phyloP scores from a whole-genome alignment of 1,140 invertebrate species.

The Aleiodes sp. region DNA sequence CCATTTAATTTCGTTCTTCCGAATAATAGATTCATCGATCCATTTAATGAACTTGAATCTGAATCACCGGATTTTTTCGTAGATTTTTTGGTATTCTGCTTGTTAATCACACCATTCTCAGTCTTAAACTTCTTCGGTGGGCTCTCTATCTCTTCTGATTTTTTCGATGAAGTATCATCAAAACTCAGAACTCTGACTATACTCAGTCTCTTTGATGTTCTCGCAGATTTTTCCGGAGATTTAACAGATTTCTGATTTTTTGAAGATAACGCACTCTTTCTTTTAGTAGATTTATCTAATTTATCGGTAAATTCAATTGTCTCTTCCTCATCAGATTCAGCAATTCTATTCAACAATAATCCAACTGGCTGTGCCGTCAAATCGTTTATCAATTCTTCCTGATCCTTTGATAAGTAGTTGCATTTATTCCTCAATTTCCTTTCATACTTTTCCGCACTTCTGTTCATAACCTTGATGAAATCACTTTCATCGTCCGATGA shows the following conservation, averaged over 20 bases:
- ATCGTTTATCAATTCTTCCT: not conserved
- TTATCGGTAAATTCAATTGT: not conserved
- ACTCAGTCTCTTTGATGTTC: not conserved
- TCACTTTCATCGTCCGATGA: constrained; percentile 32
- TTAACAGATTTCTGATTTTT: not conserved
- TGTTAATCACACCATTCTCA: not conserved
- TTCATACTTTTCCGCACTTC: not conserved
- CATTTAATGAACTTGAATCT: not conserved
- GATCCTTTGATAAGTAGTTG: not conserved
- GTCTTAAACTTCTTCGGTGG: not conserved
- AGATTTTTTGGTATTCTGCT: not conserved
- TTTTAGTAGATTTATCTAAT: too few species aligned
- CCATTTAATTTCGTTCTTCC: not conserved
- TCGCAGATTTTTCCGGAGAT: not conserved
- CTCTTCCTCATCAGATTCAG: not conserved
- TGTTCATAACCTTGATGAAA: not conserved
- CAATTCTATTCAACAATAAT: too few species aligned
- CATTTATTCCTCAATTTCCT: not conserved
- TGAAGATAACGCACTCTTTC: not conserved
- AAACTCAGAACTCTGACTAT: not conserved
- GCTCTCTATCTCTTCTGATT: not conserved
- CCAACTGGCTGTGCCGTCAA: not conserved
- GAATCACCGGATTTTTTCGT: not conserved
- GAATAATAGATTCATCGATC: not conserved
- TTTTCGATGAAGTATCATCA: not conserved